phyloP scores from a whole-genome alignment of 2,888 invertebrate genomes.

The Subacronicta megacephala region DNA sequence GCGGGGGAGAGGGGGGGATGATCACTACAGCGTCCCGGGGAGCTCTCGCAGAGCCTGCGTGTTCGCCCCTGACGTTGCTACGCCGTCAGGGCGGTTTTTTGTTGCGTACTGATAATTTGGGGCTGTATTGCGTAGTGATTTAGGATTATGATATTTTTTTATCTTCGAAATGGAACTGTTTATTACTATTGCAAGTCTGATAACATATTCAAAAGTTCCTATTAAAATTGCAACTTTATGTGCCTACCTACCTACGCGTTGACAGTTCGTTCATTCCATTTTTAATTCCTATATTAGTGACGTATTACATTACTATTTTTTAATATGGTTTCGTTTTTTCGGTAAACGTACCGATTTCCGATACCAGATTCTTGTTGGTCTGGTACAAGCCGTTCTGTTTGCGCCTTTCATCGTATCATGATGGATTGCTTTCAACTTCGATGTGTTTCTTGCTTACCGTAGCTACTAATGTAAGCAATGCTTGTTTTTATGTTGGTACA shows the following conservation, averaged over 20 bases:
- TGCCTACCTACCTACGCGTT: no score
- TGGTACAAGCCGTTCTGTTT: conserved; percentile 34
- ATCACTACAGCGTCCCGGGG: conserved; percentile 82
- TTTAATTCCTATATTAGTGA: conserved; percentile 10
- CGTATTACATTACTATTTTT: conserved; percentile 15
- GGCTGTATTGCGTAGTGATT: conserved; percentile 48
- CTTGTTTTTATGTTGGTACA: conserved; percentile 7
- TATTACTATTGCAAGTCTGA: neutral
- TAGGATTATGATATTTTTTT: conserved; percentile 29
- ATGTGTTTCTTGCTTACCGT: conserved; percentile 11
- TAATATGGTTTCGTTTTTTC: conserved; percentile 29
- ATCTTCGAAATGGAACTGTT: conserved; percentile 6
- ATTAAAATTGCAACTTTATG: conserved; percentile 3
- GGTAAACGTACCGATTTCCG: conserved; percentile 11
- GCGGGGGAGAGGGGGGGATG: conserved; percentile 65
- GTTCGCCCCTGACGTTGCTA: conserved; percentile 59
- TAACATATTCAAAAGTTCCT: neutral
- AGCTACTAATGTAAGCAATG: conserved; percentile 4
- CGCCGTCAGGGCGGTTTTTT: conserved; percentile 48
- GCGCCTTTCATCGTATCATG: conserved; percentile 37
- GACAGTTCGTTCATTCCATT: conserved; percentile 7
- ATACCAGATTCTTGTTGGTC: conserved; percentile 27
- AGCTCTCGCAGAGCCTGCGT: conserved; percentile 73
- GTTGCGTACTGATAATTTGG: conserved; percentile 49
- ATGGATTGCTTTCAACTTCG: conserved; percentile 32